Conservation (phyloP, 2,888 invertebrate species). For the Desoria tigrina region DNA sequence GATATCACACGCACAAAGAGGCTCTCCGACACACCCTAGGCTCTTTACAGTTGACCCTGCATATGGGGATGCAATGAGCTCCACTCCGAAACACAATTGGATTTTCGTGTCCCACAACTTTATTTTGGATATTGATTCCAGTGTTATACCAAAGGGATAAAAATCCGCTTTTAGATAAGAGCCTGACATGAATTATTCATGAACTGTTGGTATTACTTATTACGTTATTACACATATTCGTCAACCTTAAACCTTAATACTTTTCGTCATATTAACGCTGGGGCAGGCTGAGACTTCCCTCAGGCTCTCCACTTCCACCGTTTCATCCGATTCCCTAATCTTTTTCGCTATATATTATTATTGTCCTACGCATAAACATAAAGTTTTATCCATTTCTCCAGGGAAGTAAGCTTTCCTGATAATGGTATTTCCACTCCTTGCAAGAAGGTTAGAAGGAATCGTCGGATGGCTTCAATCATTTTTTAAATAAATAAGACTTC, state of each 20-base stretch:
- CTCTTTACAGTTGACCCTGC: not conserved
- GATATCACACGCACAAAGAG: slow-evolving; percentile 4
- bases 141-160: slow-evolving; percentile 48
- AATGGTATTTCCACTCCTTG: not conserved
- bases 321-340: not conserved
- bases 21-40: slow-evolving; percentile 10
- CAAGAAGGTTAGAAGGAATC: not conserved
- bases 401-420: not conserved
- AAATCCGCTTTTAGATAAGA: slow-evolving; percentile 53
- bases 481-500: not conserved
- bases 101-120: slow-evolving; percentile 53
- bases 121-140: slow-evolving; percentile 53
- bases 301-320: slow-evolving; percentile 2
- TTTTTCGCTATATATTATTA: too few relatives aligned
- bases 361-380: too few relatives aligned
- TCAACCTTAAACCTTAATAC: slow-evolving; percentile 25
- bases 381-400: not conserved
- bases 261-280: not conserved
- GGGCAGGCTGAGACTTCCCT: slow-evolving; percentile 15
- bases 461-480: not conserved
- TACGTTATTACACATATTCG: slow-evolving; percentile 45
- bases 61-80: slow-evolving; percentile 29
- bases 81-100: slow-evolving; percentile 50
- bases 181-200: slow-evolving; percentile 54
- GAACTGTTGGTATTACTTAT: slow-evolving; percentile 49